phyloP scores from a whole-genome alignment of 2,888 invertebrate genomes.

The Carcina quercana region DNA sequence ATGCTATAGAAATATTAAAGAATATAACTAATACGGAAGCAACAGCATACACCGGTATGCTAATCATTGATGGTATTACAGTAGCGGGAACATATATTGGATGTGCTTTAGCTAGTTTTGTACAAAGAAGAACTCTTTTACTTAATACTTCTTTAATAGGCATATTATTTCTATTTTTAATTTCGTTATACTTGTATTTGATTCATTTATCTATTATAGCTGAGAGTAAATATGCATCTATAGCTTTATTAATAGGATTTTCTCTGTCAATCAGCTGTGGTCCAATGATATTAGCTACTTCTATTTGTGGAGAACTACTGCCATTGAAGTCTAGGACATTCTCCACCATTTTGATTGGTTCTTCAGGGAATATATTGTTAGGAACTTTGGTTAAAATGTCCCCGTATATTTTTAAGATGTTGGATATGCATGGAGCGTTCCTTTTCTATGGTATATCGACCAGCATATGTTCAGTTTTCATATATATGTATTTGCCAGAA shows the following conservation, averaged over 20 bases:
- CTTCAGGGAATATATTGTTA: constrained; percentile 1
- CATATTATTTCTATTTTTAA: constrained; percentile 19
- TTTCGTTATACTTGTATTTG: constrained; percentile 10
- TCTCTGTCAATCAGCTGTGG: constrained; percentile 10
- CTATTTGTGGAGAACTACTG: constrained; percentile 12
- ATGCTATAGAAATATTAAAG: constrained; percentile 18
- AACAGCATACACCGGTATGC: constrained; percentile 19
- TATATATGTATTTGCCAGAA: constrained; percentile 3
- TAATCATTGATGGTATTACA: constrained; percentile 18
- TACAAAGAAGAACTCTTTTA: constrained; percentile 12
- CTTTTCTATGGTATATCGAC: background rate
- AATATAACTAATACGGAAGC: constrained; percentile 16
- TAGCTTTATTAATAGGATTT: constrained; percentile 6
- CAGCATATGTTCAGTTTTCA: background rate
- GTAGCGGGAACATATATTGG: constrained; percentile 15
- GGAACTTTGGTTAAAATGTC: constrained; percentile 11
- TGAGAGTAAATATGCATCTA: constrained; percentile 24
- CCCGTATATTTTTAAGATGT: constrained; percentile 1
- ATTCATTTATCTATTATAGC: background rate
- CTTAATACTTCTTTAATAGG: constrained; percentile 6
- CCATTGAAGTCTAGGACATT: constrained; percentile 11
- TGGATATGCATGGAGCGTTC: background rate
- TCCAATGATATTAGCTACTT: constrained; percentile 7
- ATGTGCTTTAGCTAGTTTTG: constrained; percentile 10
- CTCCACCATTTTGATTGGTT: constrained; percentile 3